A percentile compares a stretch with the other conserved stretches of the same genome.
phyloP scores from a whole-genome alignment of 2,113 vertebrate species.

The Pachypanchax playfairii region DNA sequence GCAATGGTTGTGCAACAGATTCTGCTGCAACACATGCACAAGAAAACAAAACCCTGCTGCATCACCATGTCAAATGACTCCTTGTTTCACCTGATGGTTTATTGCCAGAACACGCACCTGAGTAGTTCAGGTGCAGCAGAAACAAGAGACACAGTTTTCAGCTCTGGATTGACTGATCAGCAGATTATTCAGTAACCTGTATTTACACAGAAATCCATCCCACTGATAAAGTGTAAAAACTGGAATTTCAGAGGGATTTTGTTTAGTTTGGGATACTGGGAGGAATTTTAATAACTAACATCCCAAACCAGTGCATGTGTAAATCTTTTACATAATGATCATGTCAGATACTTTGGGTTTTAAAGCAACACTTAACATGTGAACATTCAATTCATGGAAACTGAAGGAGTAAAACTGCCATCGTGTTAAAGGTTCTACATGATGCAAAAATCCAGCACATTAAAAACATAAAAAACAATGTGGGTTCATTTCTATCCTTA shows the following conservation, averaged over 20 bases:
- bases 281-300: background rate
- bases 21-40: conserved; percentile 10
- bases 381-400: no score
- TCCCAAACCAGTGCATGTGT: background rate
- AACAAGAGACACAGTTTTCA: background rate
- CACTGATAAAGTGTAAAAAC: conserved; percentile 13
- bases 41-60: background rate
- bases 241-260: background rate
- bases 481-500: no score
- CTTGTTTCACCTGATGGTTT: background rate
- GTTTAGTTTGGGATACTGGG: background rate
- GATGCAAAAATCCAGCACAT: no score
- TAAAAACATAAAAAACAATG: no score
- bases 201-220: background rate
- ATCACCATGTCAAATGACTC: no score
- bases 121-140: background rate
- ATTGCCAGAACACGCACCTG: conserved; percentile 4
- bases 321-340: no score
- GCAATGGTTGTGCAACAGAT: conserved; percentile 27
- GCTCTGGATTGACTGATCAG: conserved; percentile 21
- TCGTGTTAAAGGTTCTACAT: no score
- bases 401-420: no score
- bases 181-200: conserved; percentile 57
- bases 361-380: no score
- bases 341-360: no score